Evolutionary conservation across 1,140 invertebrate species (phyloP), one percentile per base, ranked within the genome.

Genomic region (Drosophila santomea): DNA sequence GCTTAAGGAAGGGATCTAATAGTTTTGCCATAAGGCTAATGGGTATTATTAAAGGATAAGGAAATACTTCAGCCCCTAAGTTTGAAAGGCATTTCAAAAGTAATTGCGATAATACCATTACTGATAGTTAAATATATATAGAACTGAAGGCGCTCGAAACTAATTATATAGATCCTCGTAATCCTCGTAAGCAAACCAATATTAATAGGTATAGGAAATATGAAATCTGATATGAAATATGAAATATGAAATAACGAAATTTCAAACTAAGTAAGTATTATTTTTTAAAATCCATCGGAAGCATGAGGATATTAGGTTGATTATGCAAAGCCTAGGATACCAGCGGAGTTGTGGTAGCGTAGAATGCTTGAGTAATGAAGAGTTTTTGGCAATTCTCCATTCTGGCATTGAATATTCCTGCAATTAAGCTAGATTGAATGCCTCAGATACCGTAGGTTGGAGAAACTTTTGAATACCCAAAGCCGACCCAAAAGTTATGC

Each of bases 391-490:
- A 66, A 4, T 36, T 38, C 23, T 36, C 23, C 11, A 39, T 28
- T 64, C 35, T 20, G 15, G 15, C 39, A 17, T 11, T 23, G 55
- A 62, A 61, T 45, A 35, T 23, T 5, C 6, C 11, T 17, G 35
- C 64, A 67, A 67, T 67, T 67, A 67, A 63, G 50, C 23, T 25
- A 35, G 45, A 62, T 50, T 62, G 17, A 63, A 67, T 50, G 59
- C 44, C 17, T 15, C 35, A 48, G 57, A 38, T 38, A 43, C 38
- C 32, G 25, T 54, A 38, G 52, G 44, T 68, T 17, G n/a, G 28
- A 59, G 43, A 14, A 63, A 63, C 28, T 68, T 68, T 66, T 35
- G 55, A 60, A 7, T 17, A 32, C 14, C 64, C 20, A 20, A 20
- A 20, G 20, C 20, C 32, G 47, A 52, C 61, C 64, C 47, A 23